Conservation (phyloP, 2,888 invertebrate species). For the Drosophila hamatofila region DNA sequence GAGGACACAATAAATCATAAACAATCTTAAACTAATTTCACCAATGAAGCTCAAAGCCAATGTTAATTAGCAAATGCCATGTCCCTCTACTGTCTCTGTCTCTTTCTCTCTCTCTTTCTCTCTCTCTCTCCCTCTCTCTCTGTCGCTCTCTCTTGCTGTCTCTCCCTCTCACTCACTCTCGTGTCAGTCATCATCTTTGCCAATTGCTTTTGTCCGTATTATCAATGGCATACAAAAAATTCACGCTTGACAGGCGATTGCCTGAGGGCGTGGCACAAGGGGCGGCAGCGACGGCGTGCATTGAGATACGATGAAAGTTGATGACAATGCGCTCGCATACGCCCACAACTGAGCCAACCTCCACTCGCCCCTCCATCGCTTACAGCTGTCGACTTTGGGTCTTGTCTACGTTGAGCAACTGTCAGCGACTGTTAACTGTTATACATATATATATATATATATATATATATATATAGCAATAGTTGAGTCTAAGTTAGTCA, state of each 20-base stretch:
- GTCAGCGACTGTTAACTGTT: slow-evolving; percentile 49
- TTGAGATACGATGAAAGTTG: slow-evolving; percentile 56
- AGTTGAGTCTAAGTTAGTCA: slow-evolving; percentile 32
- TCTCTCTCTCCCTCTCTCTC: background rate
- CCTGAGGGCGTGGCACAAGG: slow-evolving; percentile 17
- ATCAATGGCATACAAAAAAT: slow-evolving; percentile 56
- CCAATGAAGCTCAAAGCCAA: slow-evolving; percentile 7
- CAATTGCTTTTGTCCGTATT: slow-evolving; percentile 56
- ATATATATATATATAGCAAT: background rate
- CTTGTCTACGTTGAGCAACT: slow-evolving; percentile 32
- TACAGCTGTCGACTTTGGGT: slow-evolving; percentile 3
- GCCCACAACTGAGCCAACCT: slow-evolving; percentile 4
- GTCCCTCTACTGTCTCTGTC: background rate
- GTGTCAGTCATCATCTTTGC: slow-evolving; percentile 10
- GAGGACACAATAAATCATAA: slow-evolving; percentile 7
- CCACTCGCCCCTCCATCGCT: background rate
- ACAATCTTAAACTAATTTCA: slow-evolving; percentile 2
- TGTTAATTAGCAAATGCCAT: slow-evolving; percentile 10
- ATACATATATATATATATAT: background rate
- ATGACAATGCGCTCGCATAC: slow-evolving; percentile 67
- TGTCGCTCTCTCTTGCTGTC: background rate
- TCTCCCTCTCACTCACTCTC: background rate
- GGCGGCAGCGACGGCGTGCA: slow-evolving; percentile 25
- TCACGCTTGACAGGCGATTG: slow-evolving; percentile 68
- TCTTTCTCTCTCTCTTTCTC: background rate